Evolutionary conservation across 2,113 vertebrate species (phyloP).

Genomic region (Alethe diademata): DNA sequence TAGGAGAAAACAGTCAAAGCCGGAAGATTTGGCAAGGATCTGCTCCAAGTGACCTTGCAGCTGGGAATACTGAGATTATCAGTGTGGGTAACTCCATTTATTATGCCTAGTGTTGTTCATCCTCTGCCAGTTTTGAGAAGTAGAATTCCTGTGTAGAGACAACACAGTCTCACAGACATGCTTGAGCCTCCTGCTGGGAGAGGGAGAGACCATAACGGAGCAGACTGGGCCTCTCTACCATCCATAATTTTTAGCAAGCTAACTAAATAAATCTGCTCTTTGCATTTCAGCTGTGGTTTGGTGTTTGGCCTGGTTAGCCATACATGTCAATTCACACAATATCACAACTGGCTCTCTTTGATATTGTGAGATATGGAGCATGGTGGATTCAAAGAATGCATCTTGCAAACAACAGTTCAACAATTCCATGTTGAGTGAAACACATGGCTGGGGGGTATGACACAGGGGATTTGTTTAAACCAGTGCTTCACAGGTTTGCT

Average conservation of each 20-base stretch:
- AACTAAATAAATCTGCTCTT: neutral
- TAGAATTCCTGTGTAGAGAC: neutral
- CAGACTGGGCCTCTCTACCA: rapidly evolving
- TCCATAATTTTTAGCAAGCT: neutral
- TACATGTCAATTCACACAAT: neutral
- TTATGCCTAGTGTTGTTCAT: neutral
- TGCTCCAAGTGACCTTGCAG: neutral
- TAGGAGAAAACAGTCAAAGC: neutral
- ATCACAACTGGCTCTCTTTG: neutral
- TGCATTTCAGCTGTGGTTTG: neutral
- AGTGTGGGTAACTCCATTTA: neutral
- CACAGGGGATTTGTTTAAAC: neutral
- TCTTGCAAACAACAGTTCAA: neutral
- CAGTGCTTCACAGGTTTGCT: neutral
- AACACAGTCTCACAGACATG: neutral
- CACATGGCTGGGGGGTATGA: neutral
- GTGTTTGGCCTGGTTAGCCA: neutral
- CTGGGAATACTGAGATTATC: neutral
- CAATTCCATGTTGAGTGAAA: neutral
- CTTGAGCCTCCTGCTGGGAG: neutral
- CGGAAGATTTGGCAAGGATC: neutral
- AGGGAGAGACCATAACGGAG: neutral
- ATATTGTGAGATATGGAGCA: neutral
- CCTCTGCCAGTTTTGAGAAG: neutral
- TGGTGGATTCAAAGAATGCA: neutral